Evolutionary conservation across 2,797 vertebrate genomes (phyloP).

Genomic region (Acanthiza pusilla): DNA sequence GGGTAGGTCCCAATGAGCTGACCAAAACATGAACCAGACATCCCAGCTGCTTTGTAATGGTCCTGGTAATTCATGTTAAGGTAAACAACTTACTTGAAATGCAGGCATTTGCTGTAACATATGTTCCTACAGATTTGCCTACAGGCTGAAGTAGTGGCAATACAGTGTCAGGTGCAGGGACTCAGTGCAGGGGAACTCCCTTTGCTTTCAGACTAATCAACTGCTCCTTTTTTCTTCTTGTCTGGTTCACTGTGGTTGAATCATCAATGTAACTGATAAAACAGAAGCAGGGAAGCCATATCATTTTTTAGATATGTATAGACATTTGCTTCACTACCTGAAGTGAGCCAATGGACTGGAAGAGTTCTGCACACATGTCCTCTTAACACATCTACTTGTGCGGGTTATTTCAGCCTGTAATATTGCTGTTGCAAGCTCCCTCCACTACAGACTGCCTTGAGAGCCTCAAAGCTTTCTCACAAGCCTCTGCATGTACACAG

Average conservation of each 20-base stretch:
- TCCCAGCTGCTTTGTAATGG: background rate
- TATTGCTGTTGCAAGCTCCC: background rate
- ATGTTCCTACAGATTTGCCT: background rate
- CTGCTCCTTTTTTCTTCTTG: background rate
- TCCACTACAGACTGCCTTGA: background rate
- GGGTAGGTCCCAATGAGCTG: background rate
- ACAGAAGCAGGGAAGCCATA: background rate
- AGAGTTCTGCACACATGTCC: background rate
- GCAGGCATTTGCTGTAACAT: background rate
- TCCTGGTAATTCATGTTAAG: background rate
- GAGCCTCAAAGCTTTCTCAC: background rate
- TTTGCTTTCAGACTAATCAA: background rate
- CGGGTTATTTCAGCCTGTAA: background rate
- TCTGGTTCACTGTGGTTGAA: background rate
- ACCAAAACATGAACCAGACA: constrained; percentile 33
- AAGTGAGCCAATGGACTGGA: background rate
- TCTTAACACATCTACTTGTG: background rate
- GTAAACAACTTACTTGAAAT: background rate
- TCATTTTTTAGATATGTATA: background rate
- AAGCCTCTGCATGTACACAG: background rate
- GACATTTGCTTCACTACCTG: background rate
- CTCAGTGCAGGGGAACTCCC: background rate
- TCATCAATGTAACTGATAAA: background rate
- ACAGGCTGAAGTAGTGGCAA: background rate
- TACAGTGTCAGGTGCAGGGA: background rate